These are phyloP conservation scores for Rhamnusium bicolor DNA, from an alignment of 2,888 invertebrate genomes.

Conservation along the genomic window DNA sequence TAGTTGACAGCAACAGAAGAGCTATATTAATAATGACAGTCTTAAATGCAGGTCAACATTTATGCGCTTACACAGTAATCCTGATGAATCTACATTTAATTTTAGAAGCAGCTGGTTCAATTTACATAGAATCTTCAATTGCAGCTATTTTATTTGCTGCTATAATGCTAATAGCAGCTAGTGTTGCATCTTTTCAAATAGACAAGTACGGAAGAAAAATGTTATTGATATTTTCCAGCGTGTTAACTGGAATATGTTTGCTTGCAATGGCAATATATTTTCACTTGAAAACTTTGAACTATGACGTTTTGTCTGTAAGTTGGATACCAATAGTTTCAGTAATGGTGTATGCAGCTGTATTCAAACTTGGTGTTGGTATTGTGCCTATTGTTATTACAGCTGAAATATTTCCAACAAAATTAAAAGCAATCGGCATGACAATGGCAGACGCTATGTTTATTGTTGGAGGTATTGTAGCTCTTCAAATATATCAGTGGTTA, in stretches of 20 bases:
- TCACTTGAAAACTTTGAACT: constrained; percentile 59
- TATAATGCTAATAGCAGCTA: constrained; percentile 66
- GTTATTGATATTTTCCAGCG: constrained; percentile 63
- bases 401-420: constrained; percentile 68
- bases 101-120: constrained; percentile 64
- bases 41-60: constrained; percentile 67
- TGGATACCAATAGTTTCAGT: constrained; percentile 61
- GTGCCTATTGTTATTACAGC: constrained; percentile 69
- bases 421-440: constrained; percentile 70
- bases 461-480: constrained; percentile 63
- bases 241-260: constrained; percentile 65
- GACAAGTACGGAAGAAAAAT: constrained; percentile 67
- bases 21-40: constrained; percentile 67
- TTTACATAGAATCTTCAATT: constrained; percentile 59
- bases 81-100: constrained; percentile 69
- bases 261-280: constrained; percentile 66
- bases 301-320: constrained; percentile 57
- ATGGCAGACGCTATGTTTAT: constrained; percentile 67
- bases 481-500: constrained; percentile 65
- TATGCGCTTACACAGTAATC: constrained; percentile 69
- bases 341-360: constrained; percentile 61
- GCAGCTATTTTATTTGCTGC: constrained; percentile 67
- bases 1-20: constrained; percentile 66
- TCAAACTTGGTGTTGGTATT: constrained; percentile 67
- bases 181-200: constrained; percentile 61